phyloP scores from a whole-genome alignment of 2,113 vertebrate genomes.

The Picathartes gymnocephalus region DNA sequence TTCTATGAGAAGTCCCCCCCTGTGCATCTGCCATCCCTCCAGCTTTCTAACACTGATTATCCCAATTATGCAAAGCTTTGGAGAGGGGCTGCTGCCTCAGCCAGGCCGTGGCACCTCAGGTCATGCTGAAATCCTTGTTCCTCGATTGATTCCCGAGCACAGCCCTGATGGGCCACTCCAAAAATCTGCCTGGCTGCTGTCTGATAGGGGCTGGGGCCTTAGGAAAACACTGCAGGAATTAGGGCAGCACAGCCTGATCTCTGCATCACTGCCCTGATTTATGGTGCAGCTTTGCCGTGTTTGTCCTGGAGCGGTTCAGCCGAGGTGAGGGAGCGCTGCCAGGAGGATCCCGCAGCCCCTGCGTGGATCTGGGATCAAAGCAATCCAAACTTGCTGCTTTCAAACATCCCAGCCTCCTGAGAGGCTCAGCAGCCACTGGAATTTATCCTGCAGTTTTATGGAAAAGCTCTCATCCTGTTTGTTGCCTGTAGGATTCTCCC shows the following conservation, averaged over 20 bases:
- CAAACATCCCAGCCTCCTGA: not conserved
- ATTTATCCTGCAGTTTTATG: not conserved
- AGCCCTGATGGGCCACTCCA: accelerated
- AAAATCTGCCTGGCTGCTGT: not conserved
- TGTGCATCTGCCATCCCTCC: not conserved
- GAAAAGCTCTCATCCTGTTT: not conserved
- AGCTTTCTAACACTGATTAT: constrained; percentile 3
- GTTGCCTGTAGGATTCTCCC: not conserved
- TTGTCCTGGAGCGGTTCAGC: not conserved
- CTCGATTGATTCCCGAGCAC: not conserved
- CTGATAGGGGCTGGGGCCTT: not conserved
- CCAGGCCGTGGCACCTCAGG: not conserved
- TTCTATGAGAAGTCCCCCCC: not conserved
- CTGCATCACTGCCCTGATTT: not conserved
- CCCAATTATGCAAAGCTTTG: not conserved
- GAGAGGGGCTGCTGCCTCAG: not conserved
- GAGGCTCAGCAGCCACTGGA: not conserved
- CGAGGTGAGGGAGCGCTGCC: not conserved
- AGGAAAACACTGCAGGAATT: not conserved
- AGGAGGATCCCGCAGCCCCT: not conserved
- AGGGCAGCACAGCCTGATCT: not conserved
- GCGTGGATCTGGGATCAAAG: not conserved
- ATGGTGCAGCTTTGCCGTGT: not conserved
- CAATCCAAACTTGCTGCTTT: not conserved
- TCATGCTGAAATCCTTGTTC: not conserved